Evolutionary conservation across 2,888 invertebrate genomes (phyloP).

Genomic region (Gortyna flavago): DNA sequence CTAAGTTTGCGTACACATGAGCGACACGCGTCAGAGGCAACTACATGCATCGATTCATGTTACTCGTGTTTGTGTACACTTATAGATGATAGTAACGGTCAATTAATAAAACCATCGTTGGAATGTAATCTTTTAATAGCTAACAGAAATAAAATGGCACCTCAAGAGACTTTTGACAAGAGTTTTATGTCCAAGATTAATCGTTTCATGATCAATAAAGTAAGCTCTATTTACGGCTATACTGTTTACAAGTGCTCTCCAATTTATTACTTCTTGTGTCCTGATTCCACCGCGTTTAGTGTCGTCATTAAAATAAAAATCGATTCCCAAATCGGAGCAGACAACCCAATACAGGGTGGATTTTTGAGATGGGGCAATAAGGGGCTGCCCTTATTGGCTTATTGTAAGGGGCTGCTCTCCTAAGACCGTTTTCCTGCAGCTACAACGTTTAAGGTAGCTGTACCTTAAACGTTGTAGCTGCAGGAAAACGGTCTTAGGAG

Average conservation of each 20-base stretch:
- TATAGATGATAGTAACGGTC: background rate
- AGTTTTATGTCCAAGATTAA: constrained; percentile 34
- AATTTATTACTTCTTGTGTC: constrained; percentile 24
- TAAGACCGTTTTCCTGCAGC: too few relatives aligned
- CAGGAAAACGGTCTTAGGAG: too few relatives aligned
- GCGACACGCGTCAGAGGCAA: too few relatives aligned
- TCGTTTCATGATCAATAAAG: constrained; percentile 33
- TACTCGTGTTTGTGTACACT: too few relatives aligned
- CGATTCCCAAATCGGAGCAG: background rate
- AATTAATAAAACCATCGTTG: constrained; percentile 10
- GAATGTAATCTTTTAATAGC: background rate
- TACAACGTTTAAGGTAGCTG: too few relatives aligned
- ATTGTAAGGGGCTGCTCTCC: too few relatives aligned
- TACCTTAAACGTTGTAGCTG: too few relatives aligned
- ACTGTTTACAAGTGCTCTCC: constrained; percentile 24
- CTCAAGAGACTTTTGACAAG: background rate
- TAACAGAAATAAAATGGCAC: constrained; percentile 10
- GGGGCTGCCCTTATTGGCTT: too few relatives aligned
- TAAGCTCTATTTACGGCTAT: constrained; percentile 30
- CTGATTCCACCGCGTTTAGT: constrained; percentile 14
- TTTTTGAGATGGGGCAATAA: too few relatives aligned
- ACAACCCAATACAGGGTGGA: too few relatives aligned
- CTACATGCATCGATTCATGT: too few relatives aligned
- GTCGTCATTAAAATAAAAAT: constrained; percentile 16
- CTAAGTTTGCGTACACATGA: too few relatives aligned